These are phyloP conservation scores for Tryphoninae sp. DNA, from an alignment of 2,888 invertebrate genomes.

Conservation along the genomic window DNA sequence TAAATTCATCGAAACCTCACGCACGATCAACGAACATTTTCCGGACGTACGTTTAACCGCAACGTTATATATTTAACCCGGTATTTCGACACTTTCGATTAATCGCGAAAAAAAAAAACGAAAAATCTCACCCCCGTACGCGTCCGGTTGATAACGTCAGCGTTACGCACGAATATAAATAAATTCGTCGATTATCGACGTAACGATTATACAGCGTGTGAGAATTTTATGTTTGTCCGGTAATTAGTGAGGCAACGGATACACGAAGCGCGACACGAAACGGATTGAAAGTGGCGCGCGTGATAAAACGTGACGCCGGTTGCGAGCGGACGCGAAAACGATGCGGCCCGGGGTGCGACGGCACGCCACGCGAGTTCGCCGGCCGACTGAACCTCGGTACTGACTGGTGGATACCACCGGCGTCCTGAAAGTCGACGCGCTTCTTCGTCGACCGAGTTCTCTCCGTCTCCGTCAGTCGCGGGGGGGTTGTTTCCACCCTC, in stretches of 20 bases:
- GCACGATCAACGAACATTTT: background rate
- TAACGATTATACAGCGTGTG: background rate
- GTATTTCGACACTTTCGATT: background rate
- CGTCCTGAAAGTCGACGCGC: slow-evolving; percentile 65
- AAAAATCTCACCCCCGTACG: background rate
- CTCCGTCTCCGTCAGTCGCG: slow-evolving; percentile 65
- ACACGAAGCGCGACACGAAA: background rate
- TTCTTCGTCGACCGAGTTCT: slow-evolving; percentile 74
- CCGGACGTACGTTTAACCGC: background rate
- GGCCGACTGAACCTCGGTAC: slow-evolving; percentile 80
- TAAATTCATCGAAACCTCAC: no score
- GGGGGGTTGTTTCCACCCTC: slow-evolving; percentile 59
- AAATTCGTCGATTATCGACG: background rate
- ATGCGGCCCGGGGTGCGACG: slow-evolving; percentile 68
- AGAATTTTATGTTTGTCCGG: background rate
- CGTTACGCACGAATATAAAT: background rate
- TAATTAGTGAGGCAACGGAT: background rate
- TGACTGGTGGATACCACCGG: slow-evolving; percentile 71
- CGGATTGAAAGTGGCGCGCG: slow-evolving; percentile 16
- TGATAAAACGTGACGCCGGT: slow-evolving; percentile 45
- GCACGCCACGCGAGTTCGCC: slow-evolving; percentile 81
- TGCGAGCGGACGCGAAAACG: slow-evolving; percentile 32
- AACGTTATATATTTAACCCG: background rate
- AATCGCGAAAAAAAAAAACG: background rate
- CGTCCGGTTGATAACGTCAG: background rate